A percentile compares a stretch with the other conserved stretches of the same genome.
phyloP scores from a whole-genome alignment of 2,113 vertebrate species.

The Romanogobio albipinnatus region DNA sequence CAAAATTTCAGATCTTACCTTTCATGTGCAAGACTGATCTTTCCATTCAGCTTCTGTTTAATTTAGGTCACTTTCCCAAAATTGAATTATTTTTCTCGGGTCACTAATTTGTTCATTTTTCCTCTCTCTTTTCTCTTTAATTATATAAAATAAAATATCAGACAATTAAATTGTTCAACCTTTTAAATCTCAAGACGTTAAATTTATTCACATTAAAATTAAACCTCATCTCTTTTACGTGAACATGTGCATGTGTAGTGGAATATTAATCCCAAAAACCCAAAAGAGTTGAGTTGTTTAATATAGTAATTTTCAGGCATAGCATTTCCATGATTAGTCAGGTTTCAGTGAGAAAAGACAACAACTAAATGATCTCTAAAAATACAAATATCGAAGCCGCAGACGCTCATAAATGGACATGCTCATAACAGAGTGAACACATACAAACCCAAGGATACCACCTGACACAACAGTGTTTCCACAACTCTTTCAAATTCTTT shows the following conservation, averaged over 20 bases:
- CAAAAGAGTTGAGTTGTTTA: constrained; percentile 2
- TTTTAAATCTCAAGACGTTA: no score
- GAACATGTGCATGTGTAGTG: no score
- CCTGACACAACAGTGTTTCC: neutral
- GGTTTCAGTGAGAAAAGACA: neutral
- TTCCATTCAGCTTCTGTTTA: neutral
- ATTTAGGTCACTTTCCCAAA: neutral
- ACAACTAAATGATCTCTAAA: neutral
- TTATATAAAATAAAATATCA: neutral
- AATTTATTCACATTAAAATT: no score
- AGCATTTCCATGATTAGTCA: neutral
- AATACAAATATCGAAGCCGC: neutral
- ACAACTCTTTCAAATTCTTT: neutral
- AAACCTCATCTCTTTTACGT: no score
- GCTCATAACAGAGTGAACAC: neutral
- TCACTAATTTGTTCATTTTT: neutral
- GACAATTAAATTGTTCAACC: neutral
- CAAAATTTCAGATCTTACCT: neutral
- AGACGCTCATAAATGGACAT: neutral
- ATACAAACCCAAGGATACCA: neutral
- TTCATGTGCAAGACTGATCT: neutral
- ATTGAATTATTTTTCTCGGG: no score
- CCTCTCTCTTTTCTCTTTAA: neutral
- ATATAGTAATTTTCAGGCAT: constrained; percentile 3
- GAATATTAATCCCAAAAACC: no score